Evolutionary conservation across 2,888 invertebrate genomes (phyloP).

Genomic region (Hypomecis punctinalis): DNA sequence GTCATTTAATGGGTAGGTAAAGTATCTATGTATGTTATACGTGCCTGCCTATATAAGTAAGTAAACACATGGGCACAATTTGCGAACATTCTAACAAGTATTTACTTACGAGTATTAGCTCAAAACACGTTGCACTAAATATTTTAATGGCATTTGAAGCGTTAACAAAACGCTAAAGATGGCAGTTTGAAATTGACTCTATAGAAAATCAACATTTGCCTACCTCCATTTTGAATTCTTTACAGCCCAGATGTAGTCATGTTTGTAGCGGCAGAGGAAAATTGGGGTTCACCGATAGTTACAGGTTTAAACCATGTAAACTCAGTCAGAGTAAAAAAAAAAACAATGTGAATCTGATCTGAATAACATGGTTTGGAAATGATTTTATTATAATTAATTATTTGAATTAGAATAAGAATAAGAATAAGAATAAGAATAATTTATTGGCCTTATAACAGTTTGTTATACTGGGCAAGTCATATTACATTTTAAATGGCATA

Average conservation of each 20-base stretch:
- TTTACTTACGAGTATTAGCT: slow-evolving; percentile 41
- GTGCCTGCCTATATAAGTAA: slow-evolving; percentile 25
- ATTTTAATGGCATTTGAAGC: slow-evolving; percentile 68
- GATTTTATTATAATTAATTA: no score
- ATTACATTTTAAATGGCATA: no score
- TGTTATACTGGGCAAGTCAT: no score
- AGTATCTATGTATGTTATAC: slow-evolving; percentile 21
- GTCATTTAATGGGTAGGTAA: slow-evolving; percentile 24
- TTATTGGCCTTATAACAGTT: no score
- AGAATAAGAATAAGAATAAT: no score
- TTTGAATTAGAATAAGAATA: no score
- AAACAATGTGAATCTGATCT: no score
- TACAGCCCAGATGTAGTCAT: slow-evolving; percentile 57
- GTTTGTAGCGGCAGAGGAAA: slow-evolving; percentile 37
- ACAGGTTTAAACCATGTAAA: background rate
- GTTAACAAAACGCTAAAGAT: slow-evolving; percentile 80
- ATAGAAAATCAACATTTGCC: slow-evolving; percentile 73
- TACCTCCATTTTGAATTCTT: slow-evolving; percentile 64
- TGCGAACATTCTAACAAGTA: slow-evolving; percentile 32
- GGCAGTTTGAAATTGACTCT: slow-evolving; percentile 70
- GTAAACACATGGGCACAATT: slow-evolving; percentile 28
- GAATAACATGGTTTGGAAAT: no score
- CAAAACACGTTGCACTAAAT: slow-evolving; percentile 59
- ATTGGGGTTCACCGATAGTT: slow-evolving; percentile 48
- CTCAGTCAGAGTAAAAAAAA: background rate